A percentile compares a stretch with the other conserved stretches of the same genome.
These are phyloP conservation scores for Leptocoma aspasia DNA, from an alignment of 2,113 vertebrate species.

Conservation along the genomic window DNA sequence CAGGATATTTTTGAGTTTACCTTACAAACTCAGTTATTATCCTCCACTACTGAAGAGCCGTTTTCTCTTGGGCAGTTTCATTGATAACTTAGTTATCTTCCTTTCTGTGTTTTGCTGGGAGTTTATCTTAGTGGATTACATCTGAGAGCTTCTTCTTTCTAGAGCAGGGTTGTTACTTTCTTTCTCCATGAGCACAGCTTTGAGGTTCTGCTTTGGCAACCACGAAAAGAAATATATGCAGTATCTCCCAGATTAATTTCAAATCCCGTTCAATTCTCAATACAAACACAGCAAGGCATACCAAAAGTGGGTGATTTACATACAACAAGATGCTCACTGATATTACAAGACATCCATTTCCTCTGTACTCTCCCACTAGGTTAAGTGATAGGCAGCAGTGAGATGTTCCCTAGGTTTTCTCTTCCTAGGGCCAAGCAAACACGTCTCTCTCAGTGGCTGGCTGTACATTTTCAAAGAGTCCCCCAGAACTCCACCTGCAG, in stretches of 20 bases:
- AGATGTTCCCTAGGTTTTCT: background rate
- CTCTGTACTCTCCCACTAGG: background rate
- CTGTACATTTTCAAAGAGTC: background rate
- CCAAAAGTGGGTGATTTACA: background rate
- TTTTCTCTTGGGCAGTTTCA: background rate
- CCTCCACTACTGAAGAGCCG: background rate
- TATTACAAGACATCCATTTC: background rate
- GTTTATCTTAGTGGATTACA: background rate
- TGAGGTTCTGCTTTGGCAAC: background rate
- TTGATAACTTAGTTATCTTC: background rate
- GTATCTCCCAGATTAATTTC: background rate
- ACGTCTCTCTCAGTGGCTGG: fast-evolving
- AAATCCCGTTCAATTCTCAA: background rate
- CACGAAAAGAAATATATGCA: background rate
- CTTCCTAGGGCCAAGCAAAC: background rate
- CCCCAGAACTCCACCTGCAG: background rate
- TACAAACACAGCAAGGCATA: background rate
- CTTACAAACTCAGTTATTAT: background rate
- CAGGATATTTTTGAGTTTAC: background rate
- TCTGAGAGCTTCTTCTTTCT: background rate
- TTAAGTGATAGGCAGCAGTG: background rate
- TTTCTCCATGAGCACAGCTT: background rate
- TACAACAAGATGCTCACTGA: background rate
- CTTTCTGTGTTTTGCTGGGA: background rate
- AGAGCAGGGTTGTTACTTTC: background rate